Percentiles rank a stretch among this genome's conserved stretches.
phyloP scores from a whole-genome alignment of 2,113 vertebrate species.

The Gracilinanus agilis region DNA sequence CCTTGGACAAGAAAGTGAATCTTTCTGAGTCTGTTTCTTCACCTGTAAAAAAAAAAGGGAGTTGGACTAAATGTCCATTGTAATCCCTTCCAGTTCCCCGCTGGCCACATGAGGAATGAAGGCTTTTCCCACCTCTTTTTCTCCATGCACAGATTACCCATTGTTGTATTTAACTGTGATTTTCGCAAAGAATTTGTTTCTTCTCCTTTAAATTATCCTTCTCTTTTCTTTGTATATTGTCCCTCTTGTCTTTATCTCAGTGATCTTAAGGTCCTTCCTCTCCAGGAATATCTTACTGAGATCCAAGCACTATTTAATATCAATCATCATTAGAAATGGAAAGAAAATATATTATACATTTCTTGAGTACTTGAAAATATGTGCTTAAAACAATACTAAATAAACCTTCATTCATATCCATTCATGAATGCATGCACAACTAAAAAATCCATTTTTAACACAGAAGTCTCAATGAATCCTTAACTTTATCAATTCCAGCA shows the following conservation, averaged over 20 bases:
- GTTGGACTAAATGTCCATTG: no score
- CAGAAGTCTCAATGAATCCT: not conserved
- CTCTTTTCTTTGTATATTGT: slow-evolving; percentile 9
- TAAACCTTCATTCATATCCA: not conserved
- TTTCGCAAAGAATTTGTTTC: slow-evolving; percentile 25
- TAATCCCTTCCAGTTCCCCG: no score
- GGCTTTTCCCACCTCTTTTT: no score
- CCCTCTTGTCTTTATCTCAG: slow-evolving; percentile 10
- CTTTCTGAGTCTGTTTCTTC: no score
- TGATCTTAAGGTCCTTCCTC: slow-evolving; percentile 10
- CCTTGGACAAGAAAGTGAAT: no score
- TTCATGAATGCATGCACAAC: not conserved
- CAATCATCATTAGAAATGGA: not conserved
- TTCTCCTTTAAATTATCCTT: not conserved
- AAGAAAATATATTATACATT: not conserved
- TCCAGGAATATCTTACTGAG: not conserved
- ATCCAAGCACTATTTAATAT: not conserved
- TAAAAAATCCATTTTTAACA: slow-evolving; percentile 17
- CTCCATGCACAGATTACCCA: no score
- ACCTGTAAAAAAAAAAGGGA: no score
- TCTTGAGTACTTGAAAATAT: not conserved
- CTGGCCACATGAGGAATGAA: no score
- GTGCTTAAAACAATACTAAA: not conserved
- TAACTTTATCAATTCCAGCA: not conserved
- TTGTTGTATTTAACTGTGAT: slow-evolving; percentile 32